Percentiles rank a stretch among this genome's conserved stretches.
Evolutionary conservation across 1,140 invertebrate genomes (phyloP).

Genomic region (Harlomillsia oculata): DNA sequence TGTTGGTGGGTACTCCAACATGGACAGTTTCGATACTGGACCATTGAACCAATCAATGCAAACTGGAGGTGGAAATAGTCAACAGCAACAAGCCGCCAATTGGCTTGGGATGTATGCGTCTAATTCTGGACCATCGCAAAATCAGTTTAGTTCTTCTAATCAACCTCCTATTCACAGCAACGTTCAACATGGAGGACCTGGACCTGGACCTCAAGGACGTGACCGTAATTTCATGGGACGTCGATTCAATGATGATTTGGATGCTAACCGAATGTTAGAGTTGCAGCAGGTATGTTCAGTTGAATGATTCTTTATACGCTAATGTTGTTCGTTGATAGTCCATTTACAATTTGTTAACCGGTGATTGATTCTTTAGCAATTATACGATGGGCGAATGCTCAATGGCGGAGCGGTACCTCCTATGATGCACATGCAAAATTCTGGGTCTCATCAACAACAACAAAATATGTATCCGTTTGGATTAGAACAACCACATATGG

Average conservation of each 20-base stretch:
- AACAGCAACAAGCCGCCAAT: conserved; percentile 4
- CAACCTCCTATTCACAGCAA: conserved; percentile 13
- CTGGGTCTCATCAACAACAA: conserved; percentile 17
- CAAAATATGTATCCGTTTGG: conserved; percentile 24
- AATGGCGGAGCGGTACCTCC: conserved; percentile 23
- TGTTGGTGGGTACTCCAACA: not conserved
- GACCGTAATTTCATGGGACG: conserved; percentile 24
- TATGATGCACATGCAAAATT: conserved; percentile 27
- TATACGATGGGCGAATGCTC: conserved; percentile 28
- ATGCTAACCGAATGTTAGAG: conserved; percentile 22
- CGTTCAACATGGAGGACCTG: conserved; percentile 15
- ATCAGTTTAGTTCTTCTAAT: conserved; percentile 9
- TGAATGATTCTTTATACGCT: not conserved
- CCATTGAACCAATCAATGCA: conserved; percentile 17
- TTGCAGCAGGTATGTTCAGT: conserved; percentile 27
- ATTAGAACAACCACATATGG: conserved; percentile 23
- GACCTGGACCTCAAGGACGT: not conserved
- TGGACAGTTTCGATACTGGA: conserved; percentile 12
- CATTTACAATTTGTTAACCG: not conserved
- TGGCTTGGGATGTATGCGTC: conserved; percentile 20
- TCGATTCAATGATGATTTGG: conserved; percentile 30
- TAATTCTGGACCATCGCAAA: conserved; percentile 11
- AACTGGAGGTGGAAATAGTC: conserved; percentile 1
- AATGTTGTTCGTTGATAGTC: not conserved
- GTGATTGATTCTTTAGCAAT: no score